Percentiles rank a stretch among this genome's conserved stretches.
These are phyloP conservation scores for Listronotus bonariensis DNA, from an alignment of 1,140 invertebrate species.

Conservation along the genomic window DNA sequence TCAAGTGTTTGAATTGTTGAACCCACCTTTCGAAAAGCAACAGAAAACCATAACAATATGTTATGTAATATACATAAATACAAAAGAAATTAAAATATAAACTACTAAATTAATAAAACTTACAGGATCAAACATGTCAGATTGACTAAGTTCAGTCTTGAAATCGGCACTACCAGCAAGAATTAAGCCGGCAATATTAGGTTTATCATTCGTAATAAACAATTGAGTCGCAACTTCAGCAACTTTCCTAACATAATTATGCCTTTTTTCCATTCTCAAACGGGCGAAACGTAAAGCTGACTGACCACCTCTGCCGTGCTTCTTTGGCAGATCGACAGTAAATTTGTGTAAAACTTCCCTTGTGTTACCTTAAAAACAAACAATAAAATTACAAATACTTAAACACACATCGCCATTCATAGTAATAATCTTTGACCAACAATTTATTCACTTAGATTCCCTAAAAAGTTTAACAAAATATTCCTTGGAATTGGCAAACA, in stretches of 20 bases:
- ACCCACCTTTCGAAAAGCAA: too few relatives aligned
- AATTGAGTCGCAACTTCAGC: constrained; percentile 97
- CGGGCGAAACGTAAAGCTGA: constrained; percentile 99
- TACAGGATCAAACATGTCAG: constrained; percentile 99
- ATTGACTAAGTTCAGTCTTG: constrained; percentile 99
- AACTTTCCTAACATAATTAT: constrained; percentile 99
- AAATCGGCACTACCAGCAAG: constrained; percentile 99
- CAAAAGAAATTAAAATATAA: too few relatives aligned
- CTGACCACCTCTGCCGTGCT: constrained; percentile 99
- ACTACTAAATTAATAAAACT: constrained; percentile 54
- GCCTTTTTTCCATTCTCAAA: constrained; percentile 98
- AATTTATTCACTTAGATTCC: too few relatives aligned
- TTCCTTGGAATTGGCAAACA: too few relatives aligned
- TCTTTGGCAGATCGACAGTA: constrained; percentile 98
- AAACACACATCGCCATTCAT: too few relatives aligned
- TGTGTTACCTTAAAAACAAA: constrained; percentile 56
- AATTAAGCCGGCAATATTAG: constrained; percentile 96
- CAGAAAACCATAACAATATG: too few relatives aligned
- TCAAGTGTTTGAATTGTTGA: too few relatives aligned
- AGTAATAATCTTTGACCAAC: too few relatives aligned
- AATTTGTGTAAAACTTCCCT: constrained; percentile 98
- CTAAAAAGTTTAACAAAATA: too few relatives aligned
- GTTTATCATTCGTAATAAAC: constrained; percentile 97
- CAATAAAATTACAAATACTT: constrained; percentile 11
- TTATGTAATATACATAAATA: too few relatives aligned